These are phyloP conservation scores for Aptenodytes patagonicus DNA, from an alignment of 2,113 vertebrate species.

Conservation along the genomic window DNA sequence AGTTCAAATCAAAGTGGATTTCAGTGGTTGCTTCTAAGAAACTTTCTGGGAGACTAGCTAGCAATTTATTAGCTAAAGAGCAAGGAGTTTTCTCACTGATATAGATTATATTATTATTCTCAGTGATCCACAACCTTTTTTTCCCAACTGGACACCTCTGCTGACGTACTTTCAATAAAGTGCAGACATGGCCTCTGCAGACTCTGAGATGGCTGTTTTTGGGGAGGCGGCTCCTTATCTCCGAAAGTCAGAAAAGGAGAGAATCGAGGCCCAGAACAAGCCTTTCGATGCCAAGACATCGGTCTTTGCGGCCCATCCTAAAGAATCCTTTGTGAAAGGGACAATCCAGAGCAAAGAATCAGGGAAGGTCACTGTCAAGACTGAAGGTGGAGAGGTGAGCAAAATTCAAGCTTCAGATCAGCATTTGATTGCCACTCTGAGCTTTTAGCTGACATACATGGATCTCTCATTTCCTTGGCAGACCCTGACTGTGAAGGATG, in stretches of 20 bases:
- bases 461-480: not conserved
- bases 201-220: conserved; percentile 76
- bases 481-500: too few species aligned
- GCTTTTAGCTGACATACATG: not conserved
- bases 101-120: not conserved
- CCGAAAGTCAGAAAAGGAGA: conserved; percentile 79
- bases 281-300: conserved; percentile 79
- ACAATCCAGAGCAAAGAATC: not conserved
- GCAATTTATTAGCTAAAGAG: not conserved
- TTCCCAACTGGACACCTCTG: not conserved
- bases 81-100: not conserved
- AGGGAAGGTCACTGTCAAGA: not conserved
- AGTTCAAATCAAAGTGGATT: not conserved
- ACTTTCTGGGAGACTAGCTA: not conserved
- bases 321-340: not conserved
- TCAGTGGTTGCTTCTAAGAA: not conserved
- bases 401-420: not conserved
- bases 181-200: conserved; percentile 74
- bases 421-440: not conserved
- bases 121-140: not conserved
- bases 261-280: conserved; percentile 78
- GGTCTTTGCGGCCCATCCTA: conserved; percentile 72
- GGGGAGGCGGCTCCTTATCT: conserved; percentile 76
- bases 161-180: conserved; percentile 10
- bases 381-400: conserved; percentile 76